Conservation (phyloP, 2,888 invertebrate species). For the Megalurothrips usitatus region DNA sequence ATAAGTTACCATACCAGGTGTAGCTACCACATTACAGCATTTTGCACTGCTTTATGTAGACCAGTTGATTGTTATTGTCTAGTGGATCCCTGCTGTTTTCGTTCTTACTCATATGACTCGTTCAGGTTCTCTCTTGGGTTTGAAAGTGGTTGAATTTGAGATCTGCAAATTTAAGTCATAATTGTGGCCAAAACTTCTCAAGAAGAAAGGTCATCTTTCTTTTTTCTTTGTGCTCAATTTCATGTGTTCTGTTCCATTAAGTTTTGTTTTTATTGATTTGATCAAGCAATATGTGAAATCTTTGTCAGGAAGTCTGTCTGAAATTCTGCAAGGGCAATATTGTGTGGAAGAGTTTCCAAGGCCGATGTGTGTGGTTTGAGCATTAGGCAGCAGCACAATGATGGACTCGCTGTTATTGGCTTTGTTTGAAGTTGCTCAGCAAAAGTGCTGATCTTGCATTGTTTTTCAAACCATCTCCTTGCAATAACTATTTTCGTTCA, state of each 20-base stretch:
- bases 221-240: conserved; percentile 14
- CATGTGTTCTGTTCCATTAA: conserved; percentile 14
- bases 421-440: background rate
- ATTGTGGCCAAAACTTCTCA: conserved; percentile 18
- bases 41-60: background rate
- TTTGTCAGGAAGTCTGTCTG: background rate
- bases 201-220: background rate
- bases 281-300: conserved; percentile 8
- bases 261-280: conserved; percentile 27
- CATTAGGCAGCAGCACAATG: too few species aligned
- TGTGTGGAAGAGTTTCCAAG: background rate
- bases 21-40: conserved; percentile 5
- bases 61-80: conserved; percentile 10
- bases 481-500: conserved; percentile 6
- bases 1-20: conserved; percentile 13
- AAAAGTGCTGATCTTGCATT: background rate
- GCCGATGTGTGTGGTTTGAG: background rate
- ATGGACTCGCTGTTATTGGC: background rate
- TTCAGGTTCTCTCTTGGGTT: conserved; percentile 3
- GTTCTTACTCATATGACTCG: background rate
- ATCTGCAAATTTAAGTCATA: conserved; percentile 19
- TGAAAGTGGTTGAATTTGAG: background rate
- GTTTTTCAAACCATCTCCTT: conserved; percentile 9
- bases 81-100: background rate
- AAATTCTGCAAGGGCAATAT: background rate